phyloP scores from a whole-genome alignment of 2,888 invertebrate genomes.

The Strigamia crassipes region DNA sequence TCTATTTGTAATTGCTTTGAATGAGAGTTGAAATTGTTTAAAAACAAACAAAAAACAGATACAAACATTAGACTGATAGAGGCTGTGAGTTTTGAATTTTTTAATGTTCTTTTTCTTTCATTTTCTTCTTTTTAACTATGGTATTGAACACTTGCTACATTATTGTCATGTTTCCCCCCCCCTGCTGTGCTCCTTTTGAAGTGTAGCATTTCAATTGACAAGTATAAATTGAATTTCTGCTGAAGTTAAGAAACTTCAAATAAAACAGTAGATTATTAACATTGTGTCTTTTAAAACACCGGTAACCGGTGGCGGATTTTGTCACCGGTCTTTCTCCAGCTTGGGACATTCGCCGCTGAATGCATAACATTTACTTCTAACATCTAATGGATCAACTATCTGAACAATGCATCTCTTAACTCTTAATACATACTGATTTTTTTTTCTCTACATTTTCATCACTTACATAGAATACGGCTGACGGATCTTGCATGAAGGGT shows the following conservation, averaged over 20 bases:
- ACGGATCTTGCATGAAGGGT: too few relatives aligned
- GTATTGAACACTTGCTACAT: neutral
- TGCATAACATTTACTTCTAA: too few relatives aligned
- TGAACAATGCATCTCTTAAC: too few relatives aligned
- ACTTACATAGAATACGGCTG: too few relatives aligned
- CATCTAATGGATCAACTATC: too few relatives aligned
- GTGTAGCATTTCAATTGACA: conserved; percentile 13
- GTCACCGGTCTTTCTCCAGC: too few relatives aligned
- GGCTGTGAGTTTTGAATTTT: neutral
- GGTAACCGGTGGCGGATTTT: neutral
- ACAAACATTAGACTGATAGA: neutral
- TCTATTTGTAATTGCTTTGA: neutral
- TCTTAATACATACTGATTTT: too few relatives aligned
- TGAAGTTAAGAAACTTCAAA: conserved; percentile 20
- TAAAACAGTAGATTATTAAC: neutral
- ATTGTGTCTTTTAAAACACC: neutral
- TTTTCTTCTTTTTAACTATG: neutral
- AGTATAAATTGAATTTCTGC: neutral
- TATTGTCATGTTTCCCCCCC: conserved; percentile 30
- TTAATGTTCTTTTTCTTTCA: neutral
- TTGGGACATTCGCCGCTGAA: too few relatives aligned
- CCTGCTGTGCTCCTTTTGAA: conserved; percentile 27
- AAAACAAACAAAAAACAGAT: neutral
- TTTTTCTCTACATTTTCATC: too few relatives aligned
- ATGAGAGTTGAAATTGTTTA: neutral